A percentile compares a stretch with the other conserved stretches of the same genome.
These are phyloP conservation scores for Caenorhabditis tropicalis DNA, from an alignment of 1,140 invertebrate genomes.

Conservation along the genomic window DNA sequence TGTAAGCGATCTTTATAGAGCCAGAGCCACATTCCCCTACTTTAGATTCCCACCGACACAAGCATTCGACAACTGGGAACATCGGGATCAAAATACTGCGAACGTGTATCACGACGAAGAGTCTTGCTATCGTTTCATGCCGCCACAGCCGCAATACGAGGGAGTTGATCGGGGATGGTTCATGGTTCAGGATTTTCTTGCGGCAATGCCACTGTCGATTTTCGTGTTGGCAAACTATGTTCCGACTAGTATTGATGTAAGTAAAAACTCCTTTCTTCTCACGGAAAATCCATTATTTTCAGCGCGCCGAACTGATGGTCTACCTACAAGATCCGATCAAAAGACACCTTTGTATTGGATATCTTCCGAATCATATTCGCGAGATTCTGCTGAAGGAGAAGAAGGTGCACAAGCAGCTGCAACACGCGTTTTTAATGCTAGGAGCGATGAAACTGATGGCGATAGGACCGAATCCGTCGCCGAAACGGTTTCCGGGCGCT, in stretches of 20 bases:
- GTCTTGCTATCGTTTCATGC: slow-evolving; percentile 48
- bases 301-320: slow-evolving; percentile 38
- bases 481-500: slow-evolving; percentile 21
- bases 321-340: slow-evolving; percentile 58
- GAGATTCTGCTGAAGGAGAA: slow-evolving; percentile 47
- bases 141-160: slow-evolving; percentile 48
- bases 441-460: slow-evolving; percentile 48
- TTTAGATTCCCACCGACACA: slow-evolving; percentile 24
- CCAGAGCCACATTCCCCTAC: background rate
- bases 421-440: slow-evolving; percentile 42
- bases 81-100: background rate
- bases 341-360: slow-evolving; percentile 58
- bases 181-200: slow-evolving; percentile 58
- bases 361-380: slow-evolving; percentile 52
- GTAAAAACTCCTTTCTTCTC: background rate
- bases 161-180: slow-evolving; percentile 55
- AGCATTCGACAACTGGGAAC: background rate
- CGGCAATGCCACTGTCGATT: slow-evolving; percentile 58
- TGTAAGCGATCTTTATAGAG: background rate
- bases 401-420: slow-evolving; percentile 46
- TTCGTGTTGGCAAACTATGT: slow-evolving; percentile 56
- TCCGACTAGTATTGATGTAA: slow-evolving; percentile 46
- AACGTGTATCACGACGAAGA: slow-evolving; percentile 53
- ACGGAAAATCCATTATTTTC: background rate
- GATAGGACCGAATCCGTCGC: slow-evolving; percentile 44